These are phyloP conservation scores for Neosalanx taihuensis DNA, from an alignment of 2,797 vertebrate species.

Conservation along the genomic window DNA sequence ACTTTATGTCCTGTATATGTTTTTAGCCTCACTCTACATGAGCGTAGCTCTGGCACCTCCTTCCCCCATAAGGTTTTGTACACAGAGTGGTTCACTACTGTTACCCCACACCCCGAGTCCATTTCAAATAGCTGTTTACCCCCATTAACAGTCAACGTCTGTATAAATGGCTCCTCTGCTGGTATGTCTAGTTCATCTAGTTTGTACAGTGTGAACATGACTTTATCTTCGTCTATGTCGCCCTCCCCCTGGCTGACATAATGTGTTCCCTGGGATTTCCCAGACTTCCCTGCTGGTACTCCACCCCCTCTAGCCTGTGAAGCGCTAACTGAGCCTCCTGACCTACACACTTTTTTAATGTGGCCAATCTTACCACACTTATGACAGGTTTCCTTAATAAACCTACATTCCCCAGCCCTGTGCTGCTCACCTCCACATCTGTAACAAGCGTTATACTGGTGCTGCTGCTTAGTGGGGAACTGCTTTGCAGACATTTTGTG, in stretches of 20 bases:
- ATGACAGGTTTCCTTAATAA: conserved; percentile 12
- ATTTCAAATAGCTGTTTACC: conserved; percentile 14
- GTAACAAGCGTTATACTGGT: conserved; percentile 15
- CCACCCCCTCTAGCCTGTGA: background rate
- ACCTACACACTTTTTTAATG: conserved; percentile 14
- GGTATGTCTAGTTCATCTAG: background rate
- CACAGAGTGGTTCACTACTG: conserved; percentile 1
- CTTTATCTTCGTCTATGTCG: conserved; percentile 17
- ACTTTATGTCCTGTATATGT: conserved; percentile 13
- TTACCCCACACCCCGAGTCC: conserved; percentile 16
- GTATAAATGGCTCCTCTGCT: conserved; percentile 6
- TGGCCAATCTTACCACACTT: conserved; percentile 9
- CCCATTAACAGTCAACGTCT: conserved; percentile 6
- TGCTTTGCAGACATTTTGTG: background rate
- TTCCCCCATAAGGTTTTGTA: conserved; percentile 4
- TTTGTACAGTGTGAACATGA: conserved; percentile 18
- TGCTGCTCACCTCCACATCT: conserved; percentile 17
- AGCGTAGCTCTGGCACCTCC: background rate
- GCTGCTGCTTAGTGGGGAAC: background rate
- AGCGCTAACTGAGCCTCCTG: background rate
- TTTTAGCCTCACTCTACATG: background rate
- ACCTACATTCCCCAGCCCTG: conserved; percentile 5
- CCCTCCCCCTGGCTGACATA: conserved; percentile 11
- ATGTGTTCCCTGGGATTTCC: conserved; percentile 4
- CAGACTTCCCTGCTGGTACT: background rate